Conservation (phyloP, 2,113 vertebrate species). For the Dipodomys stephensi region DNA sequence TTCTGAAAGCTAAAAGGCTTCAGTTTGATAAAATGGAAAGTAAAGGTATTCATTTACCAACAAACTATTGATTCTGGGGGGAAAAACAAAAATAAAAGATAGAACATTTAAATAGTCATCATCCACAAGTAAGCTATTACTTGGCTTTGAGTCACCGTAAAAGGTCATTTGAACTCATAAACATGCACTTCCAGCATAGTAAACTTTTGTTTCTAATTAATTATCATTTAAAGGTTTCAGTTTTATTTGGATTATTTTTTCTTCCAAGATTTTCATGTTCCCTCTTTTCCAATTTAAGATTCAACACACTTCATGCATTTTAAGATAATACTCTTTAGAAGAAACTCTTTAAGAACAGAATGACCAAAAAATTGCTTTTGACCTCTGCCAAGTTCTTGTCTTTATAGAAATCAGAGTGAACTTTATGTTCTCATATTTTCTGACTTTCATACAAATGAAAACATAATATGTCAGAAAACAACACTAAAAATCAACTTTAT, state of each 20-base stretch:
- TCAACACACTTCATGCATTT: conserved; percentile 72
- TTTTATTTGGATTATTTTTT: conserved; percentile 79
- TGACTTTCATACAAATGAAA: conserved; percentile 71
- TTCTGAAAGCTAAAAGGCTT: conserved; percentile 18
- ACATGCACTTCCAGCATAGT: conserved; percentile 79
- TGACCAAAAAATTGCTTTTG: conserved; percentile 59
- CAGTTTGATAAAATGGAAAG: background rate
- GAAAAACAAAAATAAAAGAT: background rate
- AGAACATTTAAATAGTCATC: conserved; percentile 62
- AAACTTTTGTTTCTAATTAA: conserved; percentile 85
- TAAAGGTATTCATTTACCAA: conserved; percentile 61
- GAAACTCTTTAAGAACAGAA: conserved; percentile 67
- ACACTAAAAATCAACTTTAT: conserved; percentile 60
- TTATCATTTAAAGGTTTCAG: conserved; percentile 71
- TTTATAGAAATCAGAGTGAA: conserved; percentile 73
- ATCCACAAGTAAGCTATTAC: conserved; percentile 62
- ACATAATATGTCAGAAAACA: conserved; percentile 60
- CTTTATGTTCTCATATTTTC: conserved; percentile 75
- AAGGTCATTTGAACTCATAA: conserved; percentile 83
- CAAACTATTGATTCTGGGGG: conserved; percentile 54
- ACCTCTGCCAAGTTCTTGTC: conserved; percentile 65
- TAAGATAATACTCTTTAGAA: conserved; percentile 65
- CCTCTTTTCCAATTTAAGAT: conserved; percentile 75
- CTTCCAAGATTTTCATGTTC: conserved; percentile 77
- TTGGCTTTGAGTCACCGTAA: conserved; percentile 77